Evolutionary conservation across 1,140 invertebrate genomes (phyloP).

Genomic region (Ostrea edulis): DNA sequence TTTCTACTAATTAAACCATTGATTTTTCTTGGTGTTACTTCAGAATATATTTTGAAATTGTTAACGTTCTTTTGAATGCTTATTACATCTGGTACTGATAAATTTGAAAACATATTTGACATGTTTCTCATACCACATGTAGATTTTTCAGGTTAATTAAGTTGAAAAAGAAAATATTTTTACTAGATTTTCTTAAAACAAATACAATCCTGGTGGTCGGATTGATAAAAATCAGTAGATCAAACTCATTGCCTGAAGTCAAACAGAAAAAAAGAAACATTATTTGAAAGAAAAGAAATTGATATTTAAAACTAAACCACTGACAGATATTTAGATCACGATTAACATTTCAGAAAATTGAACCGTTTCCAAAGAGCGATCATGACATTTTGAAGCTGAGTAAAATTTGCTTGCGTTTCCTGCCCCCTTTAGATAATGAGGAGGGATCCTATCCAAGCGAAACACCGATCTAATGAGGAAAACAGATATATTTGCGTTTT

Average conservation of each 20-base stretch:
- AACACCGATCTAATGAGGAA: background rate
- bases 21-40: too few relatives aligned
- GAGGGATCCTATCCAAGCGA: background rate
- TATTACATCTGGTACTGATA: too few relatives aligned
- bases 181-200: background rate
- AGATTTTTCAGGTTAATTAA: background rate
- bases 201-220: background rate
- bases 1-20: too few relatives aligned
- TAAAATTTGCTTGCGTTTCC: background rate
- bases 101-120: constrained; percentile 19
- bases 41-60: too few relatives aligned
- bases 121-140: background rate
- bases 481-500: constrained; percentile 6
- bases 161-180: background rate
- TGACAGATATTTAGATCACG: background rate
- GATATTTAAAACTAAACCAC: constrained; percentile 6
- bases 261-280: background rate
- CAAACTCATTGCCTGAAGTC: background rate
- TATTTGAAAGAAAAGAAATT: background rate
- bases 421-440: background rate
- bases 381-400: background rate
- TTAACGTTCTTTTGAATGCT: too few relatives aligned
- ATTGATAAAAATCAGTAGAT: background rate
- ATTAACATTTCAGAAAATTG: constrained; percentile 31
- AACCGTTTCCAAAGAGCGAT: background rate